Evolutionary conservation across 37 sponge, comb jelly and placozoan genomes (phyloP), one percentile per base, ranked within the genome.

Genomic region (Theonella swinhoei): DNA sequence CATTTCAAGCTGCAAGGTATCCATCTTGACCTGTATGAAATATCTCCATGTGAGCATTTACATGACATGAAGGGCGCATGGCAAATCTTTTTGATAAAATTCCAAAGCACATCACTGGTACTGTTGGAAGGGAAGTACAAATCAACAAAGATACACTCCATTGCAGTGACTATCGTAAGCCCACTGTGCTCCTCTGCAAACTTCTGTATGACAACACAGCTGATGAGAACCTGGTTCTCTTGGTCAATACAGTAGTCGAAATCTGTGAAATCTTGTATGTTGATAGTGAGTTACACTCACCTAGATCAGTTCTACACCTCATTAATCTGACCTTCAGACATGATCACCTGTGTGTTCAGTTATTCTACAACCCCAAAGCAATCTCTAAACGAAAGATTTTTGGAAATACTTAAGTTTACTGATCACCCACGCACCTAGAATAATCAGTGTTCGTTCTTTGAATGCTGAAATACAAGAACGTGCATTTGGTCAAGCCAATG

Each of bases 401-500:
- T 70, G 71, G 71, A 70, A 70, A 35, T 70, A 70, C 71, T 70
- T 70, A 34, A 34, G 32, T 33, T 29, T 38, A 35, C 36, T 70
- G 4, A 30, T 38, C 4, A 35, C 38, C 8, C 71, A 70, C 32
- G 71, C 71, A 35, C 25, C 67, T 24, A 23, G 67, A 24, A 24
- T 25, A 23, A 29, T 66, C 8, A 29, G 28, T 70, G 31, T 34
- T 3, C 24, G 38, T 5, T 70, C 71, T 5, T 30, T 70, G 39
- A 70, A 70, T 30, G 30, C 38, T 22, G 71, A 70, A 30, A 5
- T 70, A 36, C 71, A 70, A 66, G 20, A 14, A 59, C 61, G 20
- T 20, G 20, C 61, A 59, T 59, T 22, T 20, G 20, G 19, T 22
- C 61, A 59, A 14, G 20, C 61, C 14, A 14, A 59, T 20, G 20